Evolutionary conservation across 2,797 vertebrate species (phyloP).

Genomic region (Esox masquinongy): DNA sequence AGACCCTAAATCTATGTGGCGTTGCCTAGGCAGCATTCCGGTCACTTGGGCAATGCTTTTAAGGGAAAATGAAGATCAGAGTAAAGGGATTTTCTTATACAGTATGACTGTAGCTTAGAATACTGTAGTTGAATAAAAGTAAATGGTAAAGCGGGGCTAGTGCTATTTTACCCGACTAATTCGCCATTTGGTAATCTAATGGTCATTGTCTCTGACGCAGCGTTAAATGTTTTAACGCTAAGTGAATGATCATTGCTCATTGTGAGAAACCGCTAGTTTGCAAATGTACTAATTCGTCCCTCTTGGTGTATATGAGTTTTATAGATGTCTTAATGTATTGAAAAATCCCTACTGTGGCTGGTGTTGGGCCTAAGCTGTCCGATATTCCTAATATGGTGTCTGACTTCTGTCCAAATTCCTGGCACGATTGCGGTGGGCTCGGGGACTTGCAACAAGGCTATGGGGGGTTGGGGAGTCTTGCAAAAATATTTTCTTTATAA

Average conservation of each 20-base stretch:
- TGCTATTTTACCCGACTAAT: neutral
- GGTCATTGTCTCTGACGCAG: neutral
- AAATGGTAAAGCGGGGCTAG: neutral
- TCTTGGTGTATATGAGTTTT: neutral
- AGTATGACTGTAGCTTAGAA: conserved; percentile 23
- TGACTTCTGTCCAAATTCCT: conserved; percentile 38
- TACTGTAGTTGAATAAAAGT: neutral
- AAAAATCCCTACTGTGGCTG: neutral
- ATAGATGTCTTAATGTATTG: neutral
- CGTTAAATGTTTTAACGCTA: neutral
- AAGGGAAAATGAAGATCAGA: neutral
- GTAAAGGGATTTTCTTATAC: conserved; percentile 26
- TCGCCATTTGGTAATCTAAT: neutral
- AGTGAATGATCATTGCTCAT: neutral
- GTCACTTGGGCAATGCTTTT: neutral
- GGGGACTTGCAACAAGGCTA: conserved; percentile 48
- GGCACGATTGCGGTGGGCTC: conserved; percentile 39
- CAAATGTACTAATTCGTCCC: neutral
- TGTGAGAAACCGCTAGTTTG: neutral
- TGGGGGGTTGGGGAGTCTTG: conserved; percentile 47
- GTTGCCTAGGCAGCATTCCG: neutral
- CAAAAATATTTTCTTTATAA: conserved; percentile 47
- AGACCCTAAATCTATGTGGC: neutral
- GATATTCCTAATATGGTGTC: neutral
- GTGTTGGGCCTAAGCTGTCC: neutral